A percentile compares a stretch with the other conserved stretches of the same genome.
Evolutionary conservation across 1,140 invertebrate genomes (phyloP).

Genomic region (Brachionus plicatilis): DNA sequence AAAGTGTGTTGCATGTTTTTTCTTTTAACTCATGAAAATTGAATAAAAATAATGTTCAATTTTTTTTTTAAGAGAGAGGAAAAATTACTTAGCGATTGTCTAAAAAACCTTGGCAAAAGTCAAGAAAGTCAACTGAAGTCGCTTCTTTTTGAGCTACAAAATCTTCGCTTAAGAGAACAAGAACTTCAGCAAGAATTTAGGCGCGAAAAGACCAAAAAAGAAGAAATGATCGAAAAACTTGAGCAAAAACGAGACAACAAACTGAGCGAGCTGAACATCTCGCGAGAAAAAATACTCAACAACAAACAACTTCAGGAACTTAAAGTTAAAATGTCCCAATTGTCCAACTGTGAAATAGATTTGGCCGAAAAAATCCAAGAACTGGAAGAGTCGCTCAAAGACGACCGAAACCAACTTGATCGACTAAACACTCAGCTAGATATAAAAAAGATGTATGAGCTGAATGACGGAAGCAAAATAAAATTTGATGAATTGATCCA

Average conservation of each 20-base stretch:
- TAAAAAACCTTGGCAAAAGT: neutral
- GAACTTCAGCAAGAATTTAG: slow-evolving; percentile 16
- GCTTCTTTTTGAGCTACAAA: neutral
- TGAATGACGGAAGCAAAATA: neutral
- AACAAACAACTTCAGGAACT: neutral
- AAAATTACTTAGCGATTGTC: slow-evolving; percentile 5
- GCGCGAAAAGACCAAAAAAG: neutral
- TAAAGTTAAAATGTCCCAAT: slow-evolving; percentile 16
- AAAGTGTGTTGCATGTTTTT: no score
- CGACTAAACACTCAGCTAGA: neutral
- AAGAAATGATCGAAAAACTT: neutral
- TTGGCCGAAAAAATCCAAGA: neutral
- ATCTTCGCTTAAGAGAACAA: slow-evolving; percentile 9
- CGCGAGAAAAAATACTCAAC: neutral
- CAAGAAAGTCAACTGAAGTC: slow-evolving; percentile 7
- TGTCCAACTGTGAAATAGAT: neutral
- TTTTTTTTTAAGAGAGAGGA: neutral
- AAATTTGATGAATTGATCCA: neutral
- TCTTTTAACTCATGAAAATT: no score
- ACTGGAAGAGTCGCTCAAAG: neutral
- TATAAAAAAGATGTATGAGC: slow-evolving; percentile 15
- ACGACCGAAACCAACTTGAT: neutral
- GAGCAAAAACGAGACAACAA: neutral
- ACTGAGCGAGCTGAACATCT: neutral
- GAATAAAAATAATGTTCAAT: neutral